Percentiles rank a stretch among this genome's conserved stretches.
Evolutionary conservation across 2,888 invertebrate species (phyloP).

Genomic region (Cepaea hortensis): DNA sequence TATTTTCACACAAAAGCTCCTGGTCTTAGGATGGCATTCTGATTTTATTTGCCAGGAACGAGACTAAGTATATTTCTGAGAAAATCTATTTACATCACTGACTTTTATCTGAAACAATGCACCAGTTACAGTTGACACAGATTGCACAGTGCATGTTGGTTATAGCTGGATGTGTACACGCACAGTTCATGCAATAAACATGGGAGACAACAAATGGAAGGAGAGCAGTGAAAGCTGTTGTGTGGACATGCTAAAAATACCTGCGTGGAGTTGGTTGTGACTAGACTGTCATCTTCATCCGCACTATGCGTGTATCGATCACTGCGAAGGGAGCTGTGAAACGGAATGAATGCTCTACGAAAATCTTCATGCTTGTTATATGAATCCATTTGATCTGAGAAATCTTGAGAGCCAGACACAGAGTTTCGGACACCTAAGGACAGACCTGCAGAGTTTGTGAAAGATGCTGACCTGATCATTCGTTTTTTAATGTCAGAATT

Average conservation of each 20-base stretch:
- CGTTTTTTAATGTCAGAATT: conserved; percentile 52
- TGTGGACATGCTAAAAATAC: conserved; percentile 6
- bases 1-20: no score
- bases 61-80: no score
- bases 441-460: conserved; percentile 64
- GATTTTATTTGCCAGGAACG: no score
- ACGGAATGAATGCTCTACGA: conserved; percentile 55
- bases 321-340: conserved; percentile 49
- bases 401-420: conserved; percentile 62
- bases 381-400: conserved; percentile 58
- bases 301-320: conserved; percentile 60
- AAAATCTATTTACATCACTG: no score
- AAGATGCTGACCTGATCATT: conserved; percentile 69
- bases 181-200: background rate
- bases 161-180: background rate
- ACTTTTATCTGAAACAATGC: no score
- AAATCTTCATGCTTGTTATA: conserved; percentile 55
- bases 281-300: conserved; percentile 61
- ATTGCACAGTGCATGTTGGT: background rate
- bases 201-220: background rate
- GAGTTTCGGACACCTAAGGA: conserved; percentile 56
- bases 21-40: no score
- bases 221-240: background rate
- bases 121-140: no score
- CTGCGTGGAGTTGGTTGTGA: conserved; percentile 38